Evolutionary conservation across 2,797 vertebrate species (phyloP), one percentile per base, ranked within the genome.

Genomic region (Eulemur rubriventer): DNA sequence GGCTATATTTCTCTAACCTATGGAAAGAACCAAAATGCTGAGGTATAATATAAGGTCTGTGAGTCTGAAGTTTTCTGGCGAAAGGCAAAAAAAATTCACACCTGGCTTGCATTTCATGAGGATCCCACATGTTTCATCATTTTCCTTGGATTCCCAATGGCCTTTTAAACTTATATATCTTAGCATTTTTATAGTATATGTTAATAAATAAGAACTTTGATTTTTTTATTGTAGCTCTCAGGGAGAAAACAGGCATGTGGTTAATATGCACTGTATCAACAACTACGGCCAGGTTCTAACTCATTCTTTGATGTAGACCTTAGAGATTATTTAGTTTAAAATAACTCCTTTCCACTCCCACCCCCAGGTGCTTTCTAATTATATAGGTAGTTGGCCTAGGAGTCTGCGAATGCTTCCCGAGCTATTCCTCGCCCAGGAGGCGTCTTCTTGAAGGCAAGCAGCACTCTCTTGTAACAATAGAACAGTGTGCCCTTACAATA

Each of bases 381-480:
- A 89, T 95, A 30, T 76, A 41, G 22, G 18, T 89, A 93, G 95
- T 92, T 94, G 97, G 94, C 95, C 95, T 96, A 93, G 95, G 96
- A 94, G 88, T 92, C 96, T 82, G 70, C 55, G 18, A 97, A 95
- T 97, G 67, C 90, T 93, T 61, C 50, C 38, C 92, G 96, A 96
- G 81, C 96, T 94, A 70, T 28, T 33, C 41, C 89, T 80, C 95
- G 95, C 93, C 73, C 2, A 96, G 78, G 35, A 0, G 95, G 98
- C 98, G 96, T 97, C 96, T 98, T 98, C 0, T 91, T 91, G 83
- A 97, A 98, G 80, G 95, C 96, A 97, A 96, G 96, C 35, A 28
- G 72, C 2, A 65, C 33, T 98, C 79, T 82, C 48, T 28, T 61
- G 97, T 97, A 93, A 96, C 98, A 98, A 97, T 96, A 98, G 95